Percentiles rank a stretch among this genome's conserved stretches.
Conservation (phyloP, 2,797 vertebrate genomes). For the Peromyscus eremicus region DNA sequence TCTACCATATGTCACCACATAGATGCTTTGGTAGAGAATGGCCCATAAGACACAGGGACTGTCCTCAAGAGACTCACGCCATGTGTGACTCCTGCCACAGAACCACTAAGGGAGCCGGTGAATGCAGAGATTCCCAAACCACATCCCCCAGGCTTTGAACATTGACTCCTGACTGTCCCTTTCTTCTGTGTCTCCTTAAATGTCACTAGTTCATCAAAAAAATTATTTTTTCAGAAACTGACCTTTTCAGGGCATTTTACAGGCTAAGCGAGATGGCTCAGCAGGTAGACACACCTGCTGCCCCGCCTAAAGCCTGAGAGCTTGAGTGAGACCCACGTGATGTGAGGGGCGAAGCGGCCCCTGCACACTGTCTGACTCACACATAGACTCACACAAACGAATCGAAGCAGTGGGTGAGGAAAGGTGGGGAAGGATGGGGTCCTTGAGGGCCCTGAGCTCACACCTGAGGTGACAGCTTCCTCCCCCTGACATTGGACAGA, state of each 20-base stretch:
- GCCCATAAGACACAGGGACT: background rate
- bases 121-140: background rate
- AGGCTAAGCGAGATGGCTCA: background rate
- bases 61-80: background rate
- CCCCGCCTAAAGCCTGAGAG: background rate
- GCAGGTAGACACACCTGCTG: accelerated
- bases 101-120: background rate
- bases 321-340: background rate
- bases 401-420: background rate
- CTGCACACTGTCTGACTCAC: too few relatives aligned
- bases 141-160: background rate
- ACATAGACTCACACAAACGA: background rate
- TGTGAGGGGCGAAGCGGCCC: too few relatives aligned
- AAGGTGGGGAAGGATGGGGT: background rate
- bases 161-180: background rate
- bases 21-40: background rate
- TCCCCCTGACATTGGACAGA: background rate
- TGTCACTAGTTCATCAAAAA: background rate
- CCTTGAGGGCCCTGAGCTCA: accelerated
- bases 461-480: accelerated
- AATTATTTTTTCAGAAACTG: slow-evolving; percentile 17
- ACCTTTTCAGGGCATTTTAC: background rate
- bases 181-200: accelerated
- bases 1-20: background rate
- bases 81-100: background rate